phyloP scores from a whole-genome alignment of 2,797 vertebrate genomes.

The Ctenopoma multispine region DNA sequence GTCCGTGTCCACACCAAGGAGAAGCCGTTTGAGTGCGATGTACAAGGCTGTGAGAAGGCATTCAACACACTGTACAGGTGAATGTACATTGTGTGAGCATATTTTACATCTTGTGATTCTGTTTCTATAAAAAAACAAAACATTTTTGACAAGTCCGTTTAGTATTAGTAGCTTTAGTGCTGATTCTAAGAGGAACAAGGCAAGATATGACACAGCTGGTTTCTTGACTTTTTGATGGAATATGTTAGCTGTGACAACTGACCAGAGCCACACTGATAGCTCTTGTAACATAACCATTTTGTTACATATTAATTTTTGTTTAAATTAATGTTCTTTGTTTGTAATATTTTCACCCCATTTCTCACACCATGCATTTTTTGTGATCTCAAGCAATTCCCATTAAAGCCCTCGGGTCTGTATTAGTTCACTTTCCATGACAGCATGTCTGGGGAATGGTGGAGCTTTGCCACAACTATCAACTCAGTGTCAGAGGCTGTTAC shows the following conservation, averaged over 20 bases:
- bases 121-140: too few species aligned
- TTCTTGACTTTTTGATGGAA: constrained; percentile 7
- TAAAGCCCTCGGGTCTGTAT: constrained; percentile 14
- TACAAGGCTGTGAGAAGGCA: constrained; percentile 97
- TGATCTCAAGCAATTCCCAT: constrained; percentile 11
- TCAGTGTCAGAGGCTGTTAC: constrained; percentile 49
- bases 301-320: not conserved
- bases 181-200: not conserved
- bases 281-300: too few species aligned
- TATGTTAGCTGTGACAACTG: not conserved
- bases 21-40: constrained; percentile 98
- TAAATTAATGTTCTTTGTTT: not conserved
- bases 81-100: not conserved
- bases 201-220: not conserved
- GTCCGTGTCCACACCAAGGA: constrained; percentile 99
- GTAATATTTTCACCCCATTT: not conserved
- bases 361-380: not conserved
- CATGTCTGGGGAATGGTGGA: constrained; percentile 21
- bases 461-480: constrained; percentile 28
- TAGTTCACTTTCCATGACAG: constrained; percentile 45
- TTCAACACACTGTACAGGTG: constrained; percentile 98
- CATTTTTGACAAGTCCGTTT: too few species aligned
- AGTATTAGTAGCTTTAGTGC: not conserved
- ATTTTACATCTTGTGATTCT: not conserved
- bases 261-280: not conserved